Base-by-base conservation (phyloP, 2,797 vertebrate genomes). In the Petrocephalus schoutedeni region DNA sequence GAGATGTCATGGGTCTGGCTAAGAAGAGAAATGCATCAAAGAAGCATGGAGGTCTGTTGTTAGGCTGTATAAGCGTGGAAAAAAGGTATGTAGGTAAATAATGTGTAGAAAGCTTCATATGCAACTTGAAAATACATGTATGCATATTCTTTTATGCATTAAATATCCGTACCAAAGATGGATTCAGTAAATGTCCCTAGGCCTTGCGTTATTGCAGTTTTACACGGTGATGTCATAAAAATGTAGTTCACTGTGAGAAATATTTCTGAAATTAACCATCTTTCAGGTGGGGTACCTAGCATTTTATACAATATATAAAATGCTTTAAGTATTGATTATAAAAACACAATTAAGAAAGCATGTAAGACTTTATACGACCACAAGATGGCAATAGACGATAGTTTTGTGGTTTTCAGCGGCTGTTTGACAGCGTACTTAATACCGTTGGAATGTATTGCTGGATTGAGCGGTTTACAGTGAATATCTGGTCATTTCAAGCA, bases 331-430 rank as follows among this genome's bases (percentile, higher is more conserved):
- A 14, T 41, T 36, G 0, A 7, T 74, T 4, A 45, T 41, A 36
- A 36, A 16, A 4, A 19, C 14, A 36, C 67, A 74, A 74, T 74
- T 74, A 8, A 74, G 32, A 74, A 16, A 36, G 16, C 36, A 77
- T 77, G 71, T 45, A 77, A 77, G 71, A 77, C 45, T 45, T 77
- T 67, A 87, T 45, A 21, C 16, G 36, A 36, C 86, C 86, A 87
- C 58, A 49, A 87, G 86, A 64, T 61, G 86, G 16, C 86, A 51
- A n/a, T 87, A 53, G 16, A 64, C 57, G 36, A 86, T 61, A 19
- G 57, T 41, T 71, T 71, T 71, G 64, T 77, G 71, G 16, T 45
- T 41, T 77, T 19, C 71, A 67, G 61, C 12, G 61, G 10, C 71
- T 32, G 0, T 74, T 41, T 45, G 41, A 16, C 36, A 41, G 41